A percentile compares a stretch with the other conserved stretches of the same genome.
These are phyloP conservation scores for Decapterus maruadsi DNA, from an alignment of 2,797 vertebrate genomes.

Conservation along the genomic window DNA sequence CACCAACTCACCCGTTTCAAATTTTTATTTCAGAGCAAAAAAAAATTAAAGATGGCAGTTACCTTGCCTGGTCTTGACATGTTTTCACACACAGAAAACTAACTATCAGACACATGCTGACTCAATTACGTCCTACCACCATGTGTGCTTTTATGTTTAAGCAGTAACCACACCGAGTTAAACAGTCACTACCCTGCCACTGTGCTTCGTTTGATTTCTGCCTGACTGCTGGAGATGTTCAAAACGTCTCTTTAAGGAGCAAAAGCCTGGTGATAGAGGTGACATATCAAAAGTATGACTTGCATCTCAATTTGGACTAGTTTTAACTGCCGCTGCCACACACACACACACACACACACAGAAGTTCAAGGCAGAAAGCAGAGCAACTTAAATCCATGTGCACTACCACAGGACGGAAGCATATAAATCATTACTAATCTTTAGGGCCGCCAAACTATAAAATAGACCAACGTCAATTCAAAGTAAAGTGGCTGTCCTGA, in stretches of 20 bases:
- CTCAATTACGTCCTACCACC: conserved; percentile 63
- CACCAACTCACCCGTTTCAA: neutral
- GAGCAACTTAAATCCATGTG: conserved; percentile 91
- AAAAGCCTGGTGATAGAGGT: conserved; percentile 44
- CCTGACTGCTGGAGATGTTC: conserved; percentile 43
- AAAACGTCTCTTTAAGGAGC: conserved; percentile 47
- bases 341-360: conserved; percentile 26
- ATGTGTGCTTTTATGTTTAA: conserved; percentile 57
- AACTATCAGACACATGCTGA: conserved; percentile 63
- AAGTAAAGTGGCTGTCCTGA: conserved; percentile 90
- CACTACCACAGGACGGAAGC: conserved; percentile 92
- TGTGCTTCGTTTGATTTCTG: conserved; percentile 54
- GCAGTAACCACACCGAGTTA: conserved; percentile 45
- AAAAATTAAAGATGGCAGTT: conserved; percentile 19
- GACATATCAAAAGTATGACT: conserved; percentile 41
- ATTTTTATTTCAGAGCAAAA: conserved; percentile 24
- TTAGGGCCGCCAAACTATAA: conserved; percentile 91
- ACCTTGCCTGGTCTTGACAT: conserved; percentile 31
- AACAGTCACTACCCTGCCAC: conserved; percentile 40
- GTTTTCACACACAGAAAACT: conserved; percentile 41
- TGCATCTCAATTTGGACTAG: conserved; percentile 21
- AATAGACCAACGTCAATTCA: conserved; percentile 92
- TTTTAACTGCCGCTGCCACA: conserved; percentile 36
- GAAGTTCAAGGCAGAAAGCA: conserved; percentile 80
- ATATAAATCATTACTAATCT: conserved; percentile 96